Conservation (phyloP, 2,888 invertebrate species). For the Sarcophaga rosellei region DNA sequence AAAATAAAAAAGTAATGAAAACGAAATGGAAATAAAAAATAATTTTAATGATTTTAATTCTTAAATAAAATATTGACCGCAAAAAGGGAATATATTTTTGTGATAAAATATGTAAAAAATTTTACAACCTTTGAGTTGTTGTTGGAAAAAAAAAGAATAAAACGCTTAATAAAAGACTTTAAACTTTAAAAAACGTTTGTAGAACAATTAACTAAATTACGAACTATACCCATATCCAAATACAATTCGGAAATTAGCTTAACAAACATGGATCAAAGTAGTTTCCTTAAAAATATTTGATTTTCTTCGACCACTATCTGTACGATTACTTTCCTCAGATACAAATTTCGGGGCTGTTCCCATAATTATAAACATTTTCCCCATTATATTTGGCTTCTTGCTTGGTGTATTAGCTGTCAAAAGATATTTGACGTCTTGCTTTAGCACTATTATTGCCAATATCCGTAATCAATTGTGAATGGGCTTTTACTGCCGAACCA, state of each 20-base stretch:
- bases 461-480: constrained; percentile 51
- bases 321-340: too few relatives aligned
- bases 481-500: constrained; percentile 62
- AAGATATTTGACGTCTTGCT: constrained; percentile 84
- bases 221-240: constrained; percentile 37
- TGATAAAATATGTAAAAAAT: background rate
- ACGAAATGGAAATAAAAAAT: constrained; percentile 12
- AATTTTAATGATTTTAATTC: constrained; percentile 10
- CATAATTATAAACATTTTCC: too few relatives aligned
- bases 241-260: constrained; percentile 4
- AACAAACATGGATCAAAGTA: background rate
- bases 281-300: too few relatives aligned
- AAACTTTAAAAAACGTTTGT: constrained; percentile 44
- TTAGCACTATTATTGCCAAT: constrained; percentile 77
- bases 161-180: constrained; percentile 15
- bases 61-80: background rate
- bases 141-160: constrained; percentile 2
- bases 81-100: background rate
- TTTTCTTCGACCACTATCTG: too few relatives aligned
- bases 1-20: constrained; percentile 15
- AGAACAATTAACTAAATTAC: constrained; percentile 62
- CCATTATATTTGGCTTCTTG: too few relatives aligned
- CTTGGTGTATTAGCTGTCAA: constrained; percentile 81
- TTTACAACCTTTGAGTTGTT: constrained; percentile 35
- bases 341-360: too few relatives aligned